A percentile compares a stretch with the other conserved stretches of the same genome.
Evolutionary conservation across 2,888 invertebrate species (phyloP).

Genomic region (Eupelmus urozonus): DNA sequence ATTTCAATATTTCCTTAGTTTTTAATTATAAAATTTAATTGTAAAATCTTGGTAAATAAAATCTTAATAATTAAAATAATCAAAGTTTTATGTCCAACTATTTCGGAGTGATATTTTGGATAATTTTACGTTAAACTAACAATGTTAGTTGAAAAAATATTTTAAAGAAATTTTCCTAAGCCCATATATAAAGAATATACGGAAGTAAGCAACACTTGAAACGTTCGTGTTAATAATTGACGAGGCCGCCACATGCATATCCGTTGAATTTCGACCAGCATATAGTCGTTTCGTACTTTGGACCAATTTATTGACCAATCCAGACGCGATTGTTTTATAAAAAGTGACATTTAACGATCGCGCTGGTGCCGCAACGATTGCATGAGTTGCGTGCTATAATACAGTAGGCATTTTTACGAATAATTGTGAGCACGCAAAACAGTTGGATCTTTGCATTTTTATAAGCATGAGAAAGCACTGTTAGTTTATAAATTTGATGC

Average conservation of each 20-base stretch:
- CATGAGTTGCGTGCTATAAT: background rate
- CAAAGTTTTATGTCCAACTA: too few relatives aligned
- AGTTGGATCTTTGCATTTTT: background rate
- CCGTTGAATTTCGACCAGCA: background rate
- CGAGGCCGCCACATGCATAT: background rate
- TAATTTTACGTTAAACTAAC: too few relatives aligned
- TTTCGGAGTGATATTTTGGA: too few relatives aligned
- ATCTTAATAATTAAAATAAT: too few relatives aligned
- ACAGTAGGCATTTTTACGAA: background rate
- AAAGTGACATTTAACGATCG: slow-evolving; percentile 11
- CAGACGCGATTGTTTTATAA: slow-evolving; percentile 5
- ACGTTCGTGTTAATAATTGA: background rate
- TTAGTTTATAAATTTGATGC: background rate
- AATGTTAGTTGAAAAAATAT: too few relatives aligned
- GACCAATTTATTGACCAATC: background rate
- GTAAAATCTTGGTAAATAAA: too few relatives aligned
- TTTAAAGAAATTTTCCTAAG: too few relatives aligned
- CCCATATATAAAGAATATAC: too few relatives aligned
- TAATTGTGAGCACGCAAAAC: background rate
- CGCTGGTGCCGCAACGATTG: background rate
- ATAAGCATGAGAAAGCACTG: too few relatives aligned
- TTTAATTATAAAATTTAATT: too few relatives aligned
- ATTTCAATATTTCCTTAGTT: too few relatives aligned
- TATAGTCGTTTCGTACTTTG: background rate
- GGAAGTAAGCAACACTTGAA: too few relatives aligned